Evolutionary conservation across 2,113 vertebrate species (phyloP).

Genomic region (Pangasianodon gigas): DNA sequence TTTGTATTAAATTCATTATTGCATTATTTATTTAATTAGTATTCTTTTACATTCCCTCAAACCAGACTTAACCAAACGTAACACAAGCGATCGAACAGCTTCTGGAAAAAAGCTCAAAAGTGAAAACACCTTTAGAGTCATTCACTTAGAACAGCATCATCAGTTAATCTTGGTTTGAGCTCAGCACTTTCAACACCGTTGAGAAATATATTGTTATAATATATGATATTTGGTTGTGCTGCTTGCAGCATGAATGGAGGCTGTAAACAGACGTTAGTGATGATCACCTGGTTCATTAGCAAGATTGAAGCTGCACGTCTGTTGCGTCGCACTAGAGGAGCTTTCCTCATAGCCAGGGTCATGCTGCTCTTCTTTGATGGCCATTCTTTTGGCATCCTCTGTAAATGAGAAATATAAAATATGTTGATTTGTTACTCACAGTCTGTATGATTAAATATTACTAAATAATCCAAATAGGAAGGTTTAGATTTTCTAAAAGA

Average conservation of each 20-base stretch:
- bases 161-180: neutral
- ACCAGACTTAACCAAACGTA: neutral
- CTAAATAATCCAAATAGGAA: neutral
- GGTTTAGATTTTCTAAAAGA: neutral
- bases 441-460: neutral
- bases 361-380: slow-evolving; percentile 94
- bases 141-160: neutral
- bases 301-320: slow-evolving; percentile 65
- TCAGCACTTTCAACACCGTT: neutral
- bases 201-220: neutral
- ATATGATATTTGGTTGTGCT: neutral
- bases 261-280: neutral
- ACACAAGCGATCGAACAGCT: neutral
- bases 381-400: slow-evolving; percentile 95
- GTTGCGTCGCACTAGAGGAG: slow-evolving; percentile 71
- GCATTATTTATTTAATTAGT: neutral
- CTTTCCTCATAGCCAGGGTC: slow-evolving; percentile 90
- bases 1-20: neutral
- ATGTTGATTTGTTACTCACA: neutral
- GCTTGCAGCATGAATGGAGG: neutral
- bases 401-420: slow-evolving; percentile 38
- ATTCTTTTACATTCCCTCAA: neutral
- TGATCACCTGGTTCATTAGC: slow-evolving; percentile 69
- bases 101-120: neutral
- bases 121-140: neutral